These are phyloP conservation scores for Grammomys surdaster DNA, from an alignment of 2,113 vertebrate species.

Conservation along the genomic window DNA sequence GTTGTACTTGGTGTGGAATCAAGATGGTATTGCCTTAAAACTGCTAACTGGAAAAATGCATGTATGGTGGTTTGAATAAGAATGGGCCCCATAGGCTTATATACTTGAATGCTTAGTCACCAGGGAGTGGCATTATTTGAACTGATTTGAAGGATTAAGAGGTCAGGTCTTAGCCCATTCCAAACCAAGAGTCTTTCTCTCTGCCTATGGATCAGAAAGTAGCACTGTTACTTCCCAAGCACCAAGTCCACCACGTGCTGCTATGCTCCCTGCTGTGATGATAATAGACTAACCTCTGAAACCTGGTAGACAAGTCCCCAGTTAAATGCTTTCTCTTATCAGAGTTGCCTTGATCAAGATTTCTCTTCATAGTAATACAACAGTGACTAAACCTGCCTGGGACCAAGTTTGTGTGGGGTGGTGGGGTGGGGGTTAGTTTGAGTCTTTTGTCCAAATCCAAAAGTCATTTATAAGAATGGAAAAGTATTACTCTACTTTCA, in stretches of 20 bases:
- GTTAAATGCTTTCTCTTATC: neutral
- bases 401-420: neutral
- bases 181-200: neutral
- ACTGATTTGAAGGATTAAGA: neutral
- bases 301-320: neutral
- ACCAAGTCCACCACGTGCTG: neutral
- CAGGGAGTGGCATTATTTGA: neutral
- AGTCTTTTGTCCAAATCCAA: slow-evolving; percentile 55
- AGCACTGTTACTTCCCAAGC: neutral
- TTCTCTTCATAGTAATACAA: neutral
- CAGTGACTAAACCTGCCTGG: neutral
- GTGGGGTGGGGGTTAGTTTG: neutral
- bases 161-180: neutral
- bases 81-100: neutral
- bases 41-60: slow-evolving; percentile 23
- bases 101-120: neutral
- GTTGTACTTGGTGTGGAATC: no score
- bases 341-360: neutral
- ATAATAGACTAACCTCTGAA: neutral
- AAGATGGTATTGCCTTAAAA: slow-evolving; percentile 18
- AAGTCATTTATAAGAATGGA: neutral
- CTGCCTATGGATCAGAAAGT: neutral
- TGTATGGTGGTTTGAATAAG: neutral
- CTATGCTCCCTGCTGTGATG: neutral
- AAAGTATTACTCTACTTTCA: slow-evolving; percentile 57